These are phyloP conservation scores for Catostomus latipinnis DNA, from an alignment of 2,797 vertebrate species.

Conservation along the genomic window DNA sequence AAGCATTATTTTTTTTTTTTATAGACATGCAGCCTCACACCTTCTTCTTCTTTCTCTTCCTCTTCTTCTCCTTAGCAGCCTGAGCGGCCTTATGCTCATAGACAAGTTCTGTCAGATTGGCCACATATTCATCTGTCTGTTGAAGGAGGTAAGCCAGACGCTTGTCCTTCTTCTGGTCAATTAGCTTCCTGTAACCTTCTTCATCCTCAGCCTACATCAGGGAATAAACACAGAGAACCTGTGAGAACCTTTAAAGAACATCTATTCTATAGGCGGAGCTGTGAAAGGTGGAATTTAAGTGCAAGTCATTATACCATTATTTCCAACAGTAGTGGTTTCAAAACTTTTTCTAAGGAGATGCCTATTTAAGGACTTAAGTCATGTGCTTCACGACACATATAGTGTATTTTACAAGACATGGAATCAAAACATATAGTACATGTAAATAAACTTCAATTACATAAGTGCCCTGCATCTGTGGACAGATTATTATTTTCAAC, in stretches of 20 bases:
- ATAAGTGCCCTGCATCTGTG: too few relatives aligned
- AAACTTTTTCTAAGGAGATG: too few relatives aligned
- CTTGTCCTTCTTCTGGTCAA: slow-evolving; percentile 98
- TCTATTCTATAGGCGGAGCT: too few relatives aligned
- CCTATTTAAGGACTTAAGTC: too few relatives aligned
- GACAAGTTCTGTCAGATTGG: slow-evolving; percentile 93
- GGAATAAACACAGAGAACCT: not conserved
- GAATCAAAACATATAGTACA: too few relatives aligned
- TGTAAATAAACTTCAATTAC: too few relatives aligned
- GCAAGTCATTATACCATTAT: not conserved
- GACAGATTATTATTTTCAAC: too few relatives aligned
- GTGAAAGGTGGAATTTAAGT: not conserved
- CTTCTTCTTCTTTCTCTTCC: slow-evolving; percentile 88
- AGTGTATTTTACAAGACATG: too few relatives aligned
- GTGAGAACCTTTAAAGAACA: not conserved
- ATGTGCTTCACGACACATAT: too few relatives aligned
- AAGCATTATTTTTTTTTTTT: not conserved
- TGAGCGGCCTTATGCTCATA: slow-evolving; percentile 98
- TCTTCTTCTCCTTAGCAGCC: slow-evolving; percentile 97
- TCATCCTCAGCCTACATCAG: slow-evolving; percentile 91
- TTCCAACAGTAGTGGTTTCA: too few relatives aligned
- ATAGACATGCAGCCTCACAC: slow-evolving; percentile 45
- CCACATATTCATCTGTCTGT: slow-evolving; percentile 97
- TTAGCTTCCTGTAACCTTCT: slow-evolving; percentile 95
- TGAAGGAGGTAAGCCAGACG: slow-evolving; percentile 95